Conservation (phyloP, 1,140 invertebrate genomes). For the Cecropterus lyciades region DNA sequence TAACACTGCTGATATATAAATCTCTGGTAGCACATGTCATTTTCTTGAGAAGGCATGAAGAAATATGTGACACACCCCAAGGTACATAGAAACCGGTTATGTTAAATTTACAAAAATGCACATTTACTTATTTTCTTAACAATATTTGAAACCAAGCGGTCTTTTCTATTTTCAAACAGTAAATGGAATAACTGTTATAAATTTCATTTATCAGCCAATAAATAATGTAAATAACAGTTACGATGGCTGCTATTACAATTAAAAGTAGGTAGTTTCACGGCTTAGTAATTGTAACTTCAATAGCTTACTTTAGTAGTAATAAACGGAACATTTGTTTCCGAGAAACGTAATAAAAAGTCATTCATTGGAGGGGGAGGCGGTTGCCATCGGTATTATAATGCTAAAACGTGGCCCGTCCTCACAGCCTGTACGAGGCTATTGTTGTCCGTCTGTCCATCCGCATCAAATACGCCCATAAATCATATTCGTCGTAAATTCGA, state of each 20-base stretch:
- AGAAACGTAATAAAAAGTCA: constrained; percentile 62
- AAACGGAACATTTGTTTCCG: constrained; percentile 46
- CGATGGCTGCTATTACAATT: constrained; percentile 10
- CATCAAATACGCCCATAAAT: constrained; percentile 79
- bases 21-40: no score
- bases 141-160: no score
- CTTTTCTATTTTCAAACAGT: no score
- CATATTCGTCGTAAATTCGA: constrained; percentile 82
- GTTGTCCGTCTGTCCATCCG: constrained; percentile 76
- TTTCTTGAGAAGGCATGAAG: no score
- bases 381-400: constrained; percentile 69
- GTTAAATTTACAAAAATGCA: no score
- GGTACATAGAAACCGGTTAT: no score
- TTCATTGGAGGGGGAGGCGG: constrained; percentile 52
- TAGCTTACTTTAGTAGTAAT: constrained; percentile 17
- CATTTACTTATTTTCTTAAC: no score
- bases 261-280: constrained; percentile 9
- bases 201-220: background rate
- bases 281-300: constrained; percentile 24
- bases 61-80: no score
- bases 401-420: constrained; percentile 63
- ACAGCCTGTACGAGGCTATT: constrained; percentile 69
- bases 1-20: no score
- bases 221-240: constrained; percentile 18
- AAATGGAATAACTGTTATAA: no score